Base-by-base conservation (phyloP, 2,113 vertebrate genomes). In the Carassius gibelio region DNA sequence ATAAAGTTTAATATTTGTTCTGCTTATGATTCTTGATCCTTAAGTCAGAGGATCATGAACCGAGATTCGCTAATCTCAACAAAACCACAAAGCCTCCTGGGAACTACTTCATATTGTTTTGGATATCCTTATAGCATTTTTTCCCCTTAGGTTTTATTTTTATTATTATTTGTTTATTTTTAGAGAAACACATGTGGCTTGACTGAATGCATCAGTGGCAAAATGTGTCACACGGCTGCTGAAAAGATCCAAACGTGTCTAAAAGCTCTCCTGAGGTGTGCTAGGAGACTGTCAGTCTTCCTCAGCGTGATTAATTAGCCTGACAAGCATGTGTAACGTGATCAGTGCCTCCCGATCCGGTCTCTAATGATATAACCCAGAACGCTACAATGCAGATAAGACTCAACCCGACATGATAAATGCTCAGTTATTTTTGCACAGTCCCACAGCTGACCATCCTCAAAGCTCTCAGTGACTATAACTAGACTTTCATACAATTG, bases 351-450 rank as follows among this genome's bases (percentile, higher is more conserved):
- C 77, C 68, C 30, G 45, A 42, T 45, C 59, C 7, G 21, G 15
- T 26, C 19, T 17, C 9, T 52, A 52, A 76, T 82, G 86, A 90
- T 88, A 80, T 42, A 75, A 69, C 2, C 81, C 74, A 42, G 48
- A 71, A 59, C 8, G 23, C 81, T 68, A 93, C 84, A 89, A 90
- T 90, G 89, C 88, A 89, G 90, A 89, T 88, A 89, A 30, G 30
- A 30, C 30, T 30, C 30, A 30, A 80, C 80, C 77, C 74, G 86
- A 36, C 78, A 61, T 89, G 85, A 90, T 84, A 89, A 89, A 88
- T 87, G 52, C 69, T 38, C 30, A 30, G 89, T 85, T 91, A 93
- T 92, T 93, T 93, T 90, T 88, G 88, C 83, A 87, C 23, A 30
- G 30, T 30, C 30, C 23, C 52, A 38, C 61, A 77, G 62, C 42